Evolutionary conservation across 1,140 invertebrate species (phyloP).

Genomic region (Dinoponera quadriceps): DNA sequence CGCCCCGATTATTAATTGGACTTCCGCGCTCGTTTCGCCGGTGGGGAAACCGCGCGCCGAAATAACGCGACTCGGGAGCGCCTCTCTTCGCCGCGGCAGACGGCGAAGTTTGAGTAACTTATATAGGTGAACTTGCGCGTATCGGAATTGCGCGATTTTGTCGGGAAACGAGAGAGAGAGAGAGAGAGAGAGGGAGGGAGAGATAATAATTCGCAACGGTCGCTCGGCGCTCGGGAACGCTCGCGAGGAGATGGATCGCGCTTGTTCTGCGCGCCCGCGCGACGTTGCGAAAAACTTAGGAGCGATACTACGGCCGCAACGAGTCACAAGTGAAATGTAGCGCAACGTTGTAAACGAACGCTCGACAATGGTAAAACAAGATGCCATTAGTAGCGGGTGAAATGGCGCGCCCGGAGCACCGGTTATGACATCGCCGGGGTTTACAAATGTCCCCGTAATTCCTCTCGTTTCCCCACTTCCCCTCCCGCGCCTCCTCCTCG

Average conservation of each 20-base stretch:
- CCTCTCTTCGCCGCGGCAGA: background rate
- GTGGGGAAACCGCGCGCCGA: background rate
- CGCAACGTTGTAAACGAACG: conserved; percentile 3
- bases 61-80: background rate
- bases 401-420: background rate
- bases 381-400: conserved; percentile 9
- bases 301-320: background rate
- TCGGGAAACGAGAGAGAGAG: background rate
- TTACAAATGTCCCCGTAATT: background rate
- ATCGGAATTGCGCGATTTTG: conserved; percentile 46
- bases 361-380: background rate
- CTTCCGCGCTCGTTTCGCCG: background rate
- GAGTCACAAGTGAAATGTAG: conserved; percentile 16
- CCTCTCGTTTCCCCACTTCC: background rate
- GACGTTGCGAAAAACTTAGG: conserved; percentile 40
- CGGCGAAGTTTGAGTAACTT: conserved; percentile 52
- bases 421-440: no score
- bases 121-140: conserved; percentile 47
- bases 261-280: background rate
- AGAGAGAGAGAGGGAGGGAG: no score
- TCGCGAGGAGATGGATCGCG: conserved; percentile 31
- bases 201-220: conserved; percentile 40
- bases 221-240: background rate
- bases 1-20: background rate
- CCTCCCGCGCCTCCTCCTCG: no score